Conservation (phyloP, 2,888 invertebrate genomes). For the Agonopterix heracliana region DNA sequence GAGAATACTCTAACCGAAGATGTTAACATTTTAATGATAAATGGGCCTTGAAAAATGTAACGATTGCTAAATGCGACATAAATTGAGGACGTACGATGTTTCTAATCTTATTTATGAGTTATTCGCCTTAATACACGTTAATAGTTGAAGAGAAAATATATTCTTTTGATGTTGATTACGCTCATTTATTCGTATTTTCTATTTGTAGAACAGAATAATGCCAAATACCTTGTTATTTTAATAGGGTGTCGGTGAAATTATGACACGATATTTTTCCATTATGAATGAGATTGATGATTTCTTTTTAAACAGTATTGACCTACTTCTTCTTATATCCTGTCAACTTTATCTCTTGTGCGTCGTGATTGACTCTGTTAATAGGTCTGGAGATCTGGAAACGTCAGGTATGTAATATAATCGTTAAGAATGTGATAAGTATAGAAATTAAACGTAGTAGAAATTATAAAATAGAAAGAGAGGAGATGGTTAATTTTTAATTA, state of each 20-base stretch:
- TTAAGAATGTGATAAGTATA: no score
- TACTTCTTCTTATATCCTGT: background rate
- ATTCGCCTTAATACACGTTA: constrained; percentile 58
- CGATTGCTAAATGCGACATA: constrained; percentile 58
- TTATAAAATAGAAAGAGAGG: no score
- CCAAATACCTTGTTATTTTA: constrained; percentile 44
- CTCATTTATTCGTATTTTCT: constrained; percentile 52
- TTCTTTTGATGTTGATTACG: constrained; percentile 62
- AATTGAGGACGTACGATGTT: constrained; percentile 57
- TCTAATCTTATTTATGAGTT: constrained; percentile 64
- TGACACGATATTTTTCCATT: constrained; percentile 34
- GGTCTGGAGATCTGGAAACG: no score
- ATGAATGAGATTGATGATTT: constrained; percentile 35
- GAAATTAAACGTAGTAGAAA: no score
- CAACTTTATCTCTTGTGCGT: no score
- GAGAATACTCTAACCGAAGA: constrained; percentile 27
- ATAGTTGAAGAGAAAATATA: constrained; percentile 51
- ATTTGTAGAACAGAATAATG: constrained; percentile 39
- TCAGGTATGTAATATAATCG: no score
- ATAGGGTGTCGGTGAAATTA: constrained; percentile 35
- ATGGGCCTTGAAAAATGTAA: constrained; percentile 58
- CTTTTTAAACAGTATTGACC: background rate
- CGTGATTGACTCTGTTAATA: no score
- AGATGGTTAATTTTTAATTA: no score
- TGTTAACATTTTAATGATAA: constrained; percentile 58